Base-by-base conservation (phyloP, 2,113 vertebrate species). In the Pseudopipra pipra region DNA sequence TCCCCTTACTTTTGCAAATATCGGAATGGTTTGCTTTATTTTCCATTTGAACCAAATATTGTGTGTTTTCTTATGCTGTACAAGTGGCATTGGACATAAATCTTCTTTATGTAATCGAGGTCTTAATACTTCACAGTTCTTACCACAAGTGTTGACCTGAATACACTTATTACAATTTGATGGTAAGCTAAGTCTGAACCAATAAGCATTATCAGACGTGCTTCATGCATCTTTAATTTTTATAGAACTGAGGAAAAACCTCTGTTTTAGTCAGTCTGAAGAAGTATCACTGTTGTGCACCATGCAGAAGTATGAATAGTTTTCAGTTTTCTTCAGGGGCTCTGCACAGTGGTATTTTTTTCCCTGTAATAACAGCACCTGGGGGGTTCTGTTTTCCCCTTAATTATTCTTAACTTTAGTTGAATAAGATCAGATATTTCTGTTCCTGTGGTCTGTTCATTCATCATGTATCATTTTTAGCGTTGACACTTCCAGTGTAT, bases 321-420 rank as follows among this genome's bases (percentile, higher is more conserved):
- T 88, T 83, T 76, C 5, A 31, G 12, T 90, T 21, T 44, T 74
- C 25, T 59, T 65, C 37, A 72, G 68, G 24, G 67, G 31, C 37
- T 78, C 5, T 77, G 19, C 39, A 20, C 0, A 0, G 18, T 76
- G 21, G 0, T 78, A 1, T 17, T n/a, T 66, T 59, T 61, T 66
- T 41, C 4, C 15, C 15, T 74, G 6, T 82, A 37, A 24, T 47
- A 67, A 54, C 35, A 78, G 5, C 41, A 58, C 54, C 78, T 3
- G 1, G 14, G 9, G 8, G 11, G 27, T 87, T 91, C 49, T 87
- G 13, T 9, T 81, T 70, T 67, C 25, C 9, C 9, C 28, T 67
- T 71, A 62, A 62, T 56, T 89, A 18, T 67, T 78, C 28, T 83
- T 71, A 35, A 5, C 37, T 79, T 66, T 58, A 78, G 30, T 82